Base-by-base conservation (phyloP, 2,888 invertebrate genomes). In the Hemithea aestivaria region DNA sequence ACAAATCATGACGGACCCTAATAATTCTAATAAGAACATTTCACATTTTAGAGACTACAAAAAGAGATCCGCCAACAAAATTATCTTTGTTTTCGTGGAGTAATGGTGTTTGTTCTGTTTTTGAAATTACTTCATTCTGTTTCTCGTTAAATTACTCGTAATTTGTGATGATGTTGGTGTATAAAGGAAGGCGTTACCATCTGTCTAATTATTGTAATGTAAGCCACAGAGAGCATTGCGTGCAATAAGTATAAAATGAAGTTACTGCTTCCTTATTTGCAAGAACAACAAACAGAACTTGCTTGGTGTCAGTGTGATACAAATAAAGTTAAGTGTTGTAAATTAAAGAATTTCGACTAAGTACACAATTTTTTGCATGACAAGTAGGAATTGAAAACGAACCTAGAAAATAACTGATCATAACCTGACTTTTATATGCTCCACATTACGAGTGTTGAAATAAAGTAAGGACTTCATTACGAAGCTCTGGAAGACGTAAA, bases 1-100 rank as follows among this genome's bases (percentile, higher is more conserved):
- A 45, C 34, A 46, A 55, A 48, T 12, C 22, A 35, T 45, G 40
- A 43, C 33, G 35, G 38, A 44, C 51, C 41, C 37, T 45, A 49
- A 53, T 50, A 48, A 50, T 40, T 47, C 29, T 41, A 48, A 43
- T 48, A 53, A 45, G 37, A 28, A 42, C 30, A 37, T 47, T 56
- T 48, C 40, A 43, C 39, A 22, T 37, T 38, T 40, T 34, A 25
- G 38, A 40, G 47, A 40, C 44, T 45, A 31, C 29, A 37, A 44
- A 45, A 37, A 35, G 27, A 45, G 34, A 40, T 32, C 22, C 16
- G 29, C 28, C 12, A 29, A 38, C 5, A 16, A 37, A 42, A 43
- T 43, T 34, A 45, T 35, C 24, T 35, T 45, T 41, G 32, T 34
- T 34, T 34, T 25, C 20, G 22, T 27, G 27, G 29, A 29, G 10